Base-by-base conservation (phyloP, 2,113 vertebrate species). In the Daphoenositta chrysoptera region DNA sequence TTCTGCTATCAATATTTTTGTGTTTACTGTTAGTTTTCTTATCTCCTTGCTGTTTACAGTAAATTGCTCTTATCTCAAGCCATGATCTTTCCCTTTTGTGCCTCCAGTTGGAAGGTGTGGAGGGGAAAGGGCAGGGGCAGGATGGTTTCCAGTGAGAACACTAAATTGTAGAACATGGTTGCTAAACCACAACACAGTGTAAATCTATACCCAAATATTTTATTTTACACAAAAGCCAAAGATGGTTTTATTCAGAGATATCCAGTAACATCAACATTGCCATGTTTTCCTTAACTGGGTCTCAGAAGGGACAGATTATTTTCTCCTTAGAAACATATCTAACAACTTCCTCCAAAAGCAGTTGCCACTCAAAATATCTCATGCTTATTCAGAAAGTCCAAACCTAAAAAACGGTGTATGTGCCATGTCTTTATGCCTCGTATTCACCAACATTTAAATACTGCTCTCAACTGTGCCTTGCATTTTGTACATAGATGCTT, bases 391-490 rank as follows among this genome's bases (percentile, higher is more conserved):
- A 26, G 33, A 13, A 63, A 73, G 13, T 15, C 30, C 42, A 77
- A 14, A 37, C n/a, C 17, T 68, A n/a, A 57, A 85, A 75, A 12
- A 2, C 61, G 28, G 6, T 5, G 2, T 28, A 30, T 4, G 2
- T 45, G 30, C 26, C 28, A 47, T 26, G 10, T 18, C 15, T 86
- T 71, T 39, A 26, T 87, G 30, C 5, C n/a, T 42, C 24, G 4
- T 37, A 23, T 30, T 45, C 30, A 56, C 28, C 16, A 53, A 30
- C 2, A 35, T 27, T 39, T 69, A 57, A 69, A 68, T 37, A 40
- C 33, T 0, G 0, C 31, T 83, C 50, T 37, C 1, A 3, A 17
- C 21, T 9, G 3, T 64, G 30, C 8, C 26, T 65, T 65, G 20
- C 7, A 6, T 87, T 93, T 81, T 14, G 28, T 35, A 33, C 20